Evolutionary conservation across 2,888 invertebrate genomes (phyloP), one percentile per base, ranked within the genome.

Genomic region (Enchytraeus crypticus): DNA sequence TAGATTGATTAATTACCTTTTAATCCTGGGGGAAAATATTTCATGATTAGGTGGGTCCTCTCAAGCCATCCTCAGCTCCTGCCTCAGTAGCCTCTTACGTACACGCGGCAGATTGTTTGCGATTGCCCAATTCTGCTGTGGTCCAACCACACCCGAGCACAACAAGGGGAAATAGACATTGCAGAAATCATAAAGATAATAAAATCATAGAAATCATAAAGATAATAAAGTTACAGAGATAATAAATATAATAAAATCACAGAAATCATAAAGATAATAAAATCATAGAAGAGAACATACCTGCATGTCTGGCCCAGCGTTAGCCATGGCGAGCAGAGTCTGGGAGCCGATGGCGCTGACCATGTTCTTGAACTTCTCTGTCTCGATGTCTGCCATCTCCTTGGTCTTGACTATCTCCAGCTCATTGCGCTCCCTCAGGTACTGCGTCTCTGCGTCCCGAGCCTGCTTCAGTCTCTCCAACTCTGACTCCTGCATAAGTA

Each of bases 221-320:
- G 26, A 49, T 21, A 49, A 49, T 11, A 14, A 11, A 49, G 11
- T 49, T 49, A 49, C 49, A 49, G 49, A 14, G n/a, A 49, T 8
- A 49, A 49, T 49, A 14, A 49, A 8, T 14, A 23, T 49, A 49
- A 14, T 43, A 43, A 14, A 38, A 38, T 18, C 8, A 38, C 18
- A 8, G 8, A 38, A 38, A 38, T 38, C 38, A 38, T 14, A 38
- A 8, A 38, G 11, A 38, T 14, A 14, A 38, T 38, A 14, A 8
- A 8, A 38, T 18, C 38, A 38, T 14, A 38, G 38, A 38, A 38
- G 8, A 38, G 11, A 38, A 38, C 38, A 38, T 59, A 79, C 79
- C 76, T 82, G 81, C 70, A 78, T 74, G 58, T 82, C 81, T 21
- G 80, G 80, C 14, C 81, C 81, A 59, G 81, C 73, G 2, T 70